Conservation (phyloP, 2,888 invertebrate species). For the Troilus luridus region DNA sequence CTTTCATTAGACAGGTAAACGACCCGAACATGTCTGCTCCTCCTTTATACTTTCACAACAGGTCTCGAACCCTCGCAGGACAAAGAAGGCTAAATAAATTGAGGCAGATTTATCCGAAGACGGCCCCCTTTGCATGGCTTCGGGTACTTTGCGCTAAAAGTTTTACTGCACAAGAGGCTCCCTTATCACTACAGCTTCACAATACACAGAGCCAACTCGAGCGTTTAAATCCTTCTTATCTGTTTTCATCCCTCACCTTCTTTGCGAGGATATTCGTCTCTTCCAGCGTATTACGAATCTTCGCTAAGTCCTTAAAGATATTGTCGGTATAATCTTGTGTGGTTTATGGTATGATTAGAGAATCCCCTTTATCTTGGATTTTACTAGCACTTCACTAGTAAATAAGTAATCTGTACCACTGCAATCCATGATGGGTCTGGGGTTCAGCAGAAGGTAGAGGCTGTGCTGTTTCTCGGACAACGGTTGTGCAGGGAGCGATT, state of each 20-base stretch:
- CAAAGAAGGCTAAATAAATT: slow-evolving; percentile 38
- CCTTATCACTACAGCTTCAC: slow-evolving; percentile 43
- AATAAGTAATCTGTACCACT: neutral
- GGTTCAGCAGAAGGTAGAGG: too few relatives aligned
- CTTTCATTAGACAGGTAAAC: too few relatives aligned
- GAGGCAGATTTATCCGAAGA: slow-evolving; percentile 47
- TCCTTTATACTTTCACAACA: neutral
- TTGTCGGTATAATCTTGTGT: neutral
- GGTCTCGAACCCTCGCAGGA: neutral
- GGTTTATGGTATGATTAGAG: neutral
- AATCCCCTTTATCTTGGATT: neutral
- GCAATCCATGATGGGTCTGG: too few relatives aligned
- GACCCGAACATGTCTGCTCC: too few relatives aligned
- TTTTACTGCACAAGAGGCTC: slow-evolving; percentile 45
- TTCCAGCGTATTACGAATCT: neutral
- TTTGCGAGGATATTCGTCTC: neutral
- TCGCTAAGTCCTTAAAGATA: neutral
- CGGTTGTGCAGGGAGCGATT: too few relatives aligned
- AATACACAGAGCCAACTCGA: slow-evolving; percentile 41
- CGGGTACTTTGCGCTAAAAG: slow-evolving; percentile 53
- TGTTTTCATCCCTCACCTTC: slow-evolving; percentile 27
- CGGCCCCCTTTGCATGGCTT: slow-evolving; percentile 40
- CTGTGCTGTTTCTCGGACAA: too few relatives aligned
- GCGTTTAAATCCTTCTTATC: slow-evolving; percentile 49
- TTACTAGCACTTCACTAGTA: neutral